Conservation (phyloP, 2,797 vertebrate genomes). For the Clarias pachynema region DNA sequence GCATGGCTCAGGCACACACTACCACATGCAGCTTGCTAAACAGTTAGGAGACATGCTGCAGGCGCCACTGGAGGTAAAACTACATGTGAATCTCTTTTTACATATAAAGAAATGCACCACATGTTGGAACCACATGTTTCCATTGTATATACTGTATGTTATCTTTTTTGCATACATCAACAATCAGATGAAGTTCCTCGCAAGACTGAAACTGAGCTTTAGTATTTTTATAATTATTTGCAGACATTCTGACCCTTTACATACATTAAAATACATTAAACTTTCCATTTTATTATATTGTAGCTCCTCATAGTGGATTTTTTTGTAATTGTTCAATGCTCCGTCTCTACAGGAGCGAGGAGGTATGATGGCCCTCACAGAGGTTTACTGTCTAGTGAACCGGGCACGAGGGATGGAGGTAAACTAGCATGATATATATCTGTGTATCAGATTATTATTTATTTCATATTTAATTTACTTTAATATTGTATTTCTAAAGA, state of each 20-base stretch:
- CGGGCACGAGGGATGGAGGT: slow-evolving; percentile 96
- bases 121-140: neutral
- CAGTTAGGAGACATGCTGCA: slow-evolving; percentile 92
- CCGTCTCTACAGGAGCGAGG: slow-evolving; percentile 84
- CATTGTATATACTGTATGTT: neutral
- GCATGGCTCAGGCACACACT: slow-evolving; percentile 92
- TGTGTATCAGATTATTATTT: no score
- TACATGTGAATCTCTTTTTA: neutral
- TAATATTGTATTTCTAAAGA: no score
- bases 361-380: slow-evolving; percentile 96
- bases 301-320: neutral
- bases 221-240: neutral
- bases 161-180: neutral
- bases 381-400: slow-evolving; percentile 97
- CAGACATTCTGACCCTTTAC: neutral
- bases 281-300: neutral
- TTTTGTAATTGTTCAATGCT: slow-evolving; percentile 2
- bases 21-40: slow-evolving; percentile 94
- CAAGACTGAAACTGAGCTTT: neutral
- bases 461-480: no score
- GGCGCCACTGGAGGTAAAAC: slow-evolving; percentile 86
- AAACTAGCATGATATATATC: slow-evolving; percentile 50
- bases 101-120: neutral
- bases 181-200: neutral
- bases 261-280: neutral